phyloP scores from a whole-genome alignment of 2,888 invertebrate species.

The Ariolimax columbianus region DNA sequence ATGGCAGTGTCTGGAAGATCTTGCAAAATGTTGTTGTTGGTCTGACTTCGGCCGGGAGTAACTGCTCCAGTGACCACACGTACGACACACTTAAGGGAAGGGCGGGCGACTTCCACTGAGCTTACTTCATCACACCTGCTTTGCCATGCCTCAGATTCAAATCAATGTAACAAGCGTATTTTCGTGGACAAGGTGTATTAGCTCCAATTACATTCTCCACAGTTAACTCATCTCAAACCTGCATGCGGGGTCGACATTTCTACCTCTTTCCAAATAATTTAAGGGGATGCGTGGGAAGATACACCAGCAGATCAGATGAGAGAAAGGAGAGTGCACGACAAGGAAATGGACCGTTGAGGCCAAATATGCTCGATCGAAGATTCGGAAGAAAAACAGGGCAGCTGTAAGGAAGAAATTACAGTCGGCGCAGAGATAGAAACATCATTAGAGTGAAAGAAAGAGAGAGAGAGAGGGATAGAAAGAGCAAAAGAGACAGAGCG shows the following conservation, averaged over 20 bases:
- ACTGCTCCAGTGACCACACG: neutral
- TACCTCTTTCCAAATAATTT: neutral
- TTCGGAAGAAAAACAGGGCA: neutral
- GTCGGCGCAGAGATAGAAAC: neutral
- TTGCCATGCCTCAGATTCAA: neutral
- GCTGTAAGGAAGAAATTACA: neutral
- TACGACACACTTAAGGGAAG: neutral
- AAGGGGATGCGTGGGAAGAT: neutral
- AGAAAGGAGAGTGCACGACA: neutral
- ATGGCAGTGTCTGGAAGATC: neutral
- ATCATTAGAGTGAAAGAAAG: slow-evolving; percentile 22
- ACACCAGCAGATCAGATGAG: neutral
- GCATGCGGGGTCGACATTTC: neutral
- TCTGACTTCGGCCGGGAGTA: neutral
- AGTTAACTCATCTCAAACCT: neutral
- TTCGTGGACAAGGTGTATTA: neutral
- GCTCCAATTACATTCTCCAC: neutral
- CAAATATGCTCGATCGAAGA: neutral
- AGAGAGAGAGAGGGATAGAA: neutral
- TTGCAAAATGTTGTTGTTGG: neutral
- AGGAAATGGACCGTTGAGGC: neutral
- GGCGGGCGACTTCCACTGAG: neutral
- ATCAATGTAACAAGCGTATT: neutral
- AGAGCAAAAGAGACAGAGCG: neutral
- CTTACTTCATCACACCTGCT: slow-evolving; percentile 1